Evolutionary conservation across 1,140 invertebrate genomes (phyloP).

Genomic region (Bilobella aurantiaca): DNA sequence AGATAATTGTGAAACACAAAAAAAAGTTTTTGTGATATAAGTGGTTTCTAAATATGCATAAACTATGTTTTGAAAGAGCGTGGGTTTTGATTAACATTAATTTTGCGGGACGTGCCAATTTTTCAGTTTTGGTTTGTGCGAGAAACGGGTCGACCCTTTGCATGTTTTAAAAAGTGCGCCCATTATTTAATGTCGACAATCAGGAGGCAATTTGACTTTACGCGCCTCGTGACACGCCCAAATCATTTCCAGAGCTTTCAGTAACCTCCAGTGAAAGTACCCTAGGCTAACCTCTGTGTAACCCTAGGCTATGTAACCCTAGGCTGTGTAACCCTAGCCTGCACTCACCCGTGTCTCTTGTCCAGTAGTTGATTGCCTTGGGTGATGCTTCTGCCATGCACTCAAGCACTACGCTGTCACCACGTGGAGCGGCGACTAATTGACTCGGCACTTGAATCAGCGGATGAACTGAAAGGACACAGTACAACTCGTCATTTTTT

Average conservation of each 20-base stretch:
- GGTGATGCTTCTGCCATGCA: constrained; percentile 58
- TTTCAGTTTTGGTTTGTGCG: constrained; percentile 22
- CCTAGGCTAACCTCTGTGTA: no score
- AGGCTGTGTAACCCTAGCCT: no score
- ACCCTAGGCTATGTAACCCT: no score
- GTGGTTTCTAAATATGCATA: no score
- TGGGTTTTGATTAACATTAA: neutral
- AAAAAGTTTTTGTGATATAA: no score
- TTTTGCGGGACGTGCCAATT: neutral
- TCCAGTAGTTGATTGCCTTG: constrained; percentile 80
- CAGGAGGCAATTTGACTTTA: neutral
- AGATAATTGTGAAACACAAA: no score
- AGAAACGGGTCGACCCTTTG: constrained; percentile 26
- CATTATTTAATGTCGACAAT: neutral
- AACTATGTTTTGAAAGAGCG: no score
- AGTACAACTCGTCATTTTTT: no score
- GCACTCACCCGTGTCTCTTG: constrained; percentile 62
- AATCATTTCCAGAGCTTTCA: no score
- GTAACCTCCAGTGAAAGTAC: no score
- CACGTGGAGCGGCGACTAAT: constrained; percentile 59
- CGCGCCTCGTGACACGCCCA: neutral
- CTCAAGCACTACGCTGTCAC: constrained; percentile 68
- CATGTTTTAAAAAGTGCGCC: constrained; percentile 14
- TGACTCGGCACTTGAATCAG: constrained; percentile 39
- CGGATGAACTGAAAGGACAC: constrained; percentile 39